Base-by-base conservation (phyloP, 2,113 vertebrate genomes). In the Aleadryas rufinucha region DNA sequence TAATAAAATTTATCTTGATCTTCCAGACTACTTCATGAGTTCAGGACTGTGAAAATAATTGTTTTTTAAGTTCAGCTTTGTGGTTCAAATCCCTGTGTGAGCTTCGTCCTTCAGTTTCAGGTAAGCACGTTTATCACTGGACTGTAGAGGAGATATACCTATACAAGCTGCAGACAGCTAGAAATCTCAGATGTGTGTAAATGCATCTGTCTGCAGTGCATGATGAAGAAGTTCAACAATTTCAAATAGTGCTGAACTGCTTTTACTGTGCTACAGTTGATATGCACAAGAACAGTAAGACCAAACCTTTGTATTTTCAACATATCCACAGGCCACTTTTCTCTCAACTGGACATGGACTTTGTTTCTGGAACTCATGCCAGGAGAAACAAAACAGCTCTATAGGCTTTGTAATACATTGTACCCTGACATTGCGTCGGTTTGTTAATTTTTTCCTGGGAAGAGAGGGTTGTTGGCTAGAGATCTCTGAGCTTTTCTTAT, bases 331-430 rank as follows among this genome's bases (percentile, higher is more conserved):
- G 61, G 69, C 7, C 13, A 26, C 10, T 33, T 45, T 65, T 72
- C 75, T 21, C 24, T 19, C 37, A 70, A 70, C 50, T 31, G 6
- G 4, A 26, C 47, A n/a, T 1, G 11, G n/a, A 13, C 23, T 78
- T 64, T 42, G 7, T 45, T 72, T 83, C 90, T 88, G 63, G 18
- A 85, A 70, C 5, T 81, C n/a, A 33, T 24, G 31, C 14, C 42
- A 54, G 12, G 8, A 59, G 28, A 27, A 39, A 74, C 0, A 0
- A 66, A 65, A 24, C 3, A 84, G 8, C 4, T 66, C 22, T 53
- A 11, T 19, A 60, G 28, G 10, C 44, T 53, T 92, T 89, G 35
- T 41, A 77, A 69, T 35, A 19, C 13, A 22, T 13, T 74, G 18
- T 52, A 60, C 14, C 19, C 31, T 52, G 44, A 31, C 10, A 49